phyloP scores from a whole-genome alignment of 2,797 vertebrate genomes.

The Manis javanica region DNA sequence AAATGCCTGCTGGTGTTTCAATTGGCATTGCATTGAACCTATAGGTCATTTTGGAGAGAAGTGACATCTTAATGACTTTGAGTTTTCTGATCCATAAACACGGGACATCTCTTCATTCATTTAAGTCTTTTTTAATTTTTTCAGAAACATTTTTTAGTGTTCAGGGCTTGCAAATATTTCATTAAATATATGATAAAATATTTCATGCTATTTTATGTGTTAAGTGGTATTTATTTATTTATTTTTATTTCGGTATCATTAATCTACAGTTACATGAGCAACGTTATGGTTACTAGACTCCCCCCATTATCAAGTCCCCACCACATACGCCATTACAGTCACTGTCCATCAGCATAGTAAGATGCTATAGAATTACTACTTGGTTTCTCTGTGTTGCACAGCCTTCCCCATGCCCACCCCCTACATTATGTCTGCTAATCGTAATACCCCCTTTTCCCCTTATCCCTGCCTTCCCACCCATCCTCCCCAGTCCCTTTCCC shows the following conservation, averaged over 20 bases:
- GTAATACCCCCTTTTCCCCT: too few relatives aligned
- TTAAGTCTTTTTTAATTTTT: slow-evolving; percentile 52
- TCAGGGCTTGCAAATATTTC: slow-evolving; percentile 36
- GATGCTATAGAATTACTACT: too few relatives aligned
- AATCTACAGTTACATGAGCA: too few relatives aligned
- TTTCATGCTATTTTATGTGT: background rate
- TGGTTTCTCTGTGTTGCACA: too few relatives aligned
- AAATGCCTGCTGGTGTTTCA: slow-evolving; percentile 42
- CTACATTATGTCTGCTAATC: too few relatives aligned
- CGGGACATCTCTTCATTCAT: background rate
- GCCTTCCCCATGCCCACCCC: too few relatives aligned
- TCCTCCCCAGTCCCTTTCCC: too few relatives aligned
- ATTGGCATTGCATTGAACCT: background rate
- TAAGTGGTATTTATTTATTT: background rate
- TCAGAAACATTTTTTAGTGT: background rate
- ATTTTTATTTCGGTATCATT: background rate
- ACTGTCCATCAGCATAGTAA: too few relatives aligned
- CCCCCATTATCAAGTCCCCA: too few relatives aligned
- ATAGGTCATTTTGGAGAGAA: background rate
- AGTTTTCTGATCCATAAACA: background rate
- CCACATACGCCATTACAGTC: too few relatives aligned
- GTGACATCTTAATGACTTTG: background rate
- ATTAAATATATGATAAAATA: slow-evolving; percentile 42
- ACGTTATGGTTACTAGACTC: too few relatives aligned
- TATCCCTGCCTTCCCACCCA: too few relatives aligned